Base-by-base conservation (phyloP, 2,797 vertebrate species). In the Austrolebias charrua region DNA sequence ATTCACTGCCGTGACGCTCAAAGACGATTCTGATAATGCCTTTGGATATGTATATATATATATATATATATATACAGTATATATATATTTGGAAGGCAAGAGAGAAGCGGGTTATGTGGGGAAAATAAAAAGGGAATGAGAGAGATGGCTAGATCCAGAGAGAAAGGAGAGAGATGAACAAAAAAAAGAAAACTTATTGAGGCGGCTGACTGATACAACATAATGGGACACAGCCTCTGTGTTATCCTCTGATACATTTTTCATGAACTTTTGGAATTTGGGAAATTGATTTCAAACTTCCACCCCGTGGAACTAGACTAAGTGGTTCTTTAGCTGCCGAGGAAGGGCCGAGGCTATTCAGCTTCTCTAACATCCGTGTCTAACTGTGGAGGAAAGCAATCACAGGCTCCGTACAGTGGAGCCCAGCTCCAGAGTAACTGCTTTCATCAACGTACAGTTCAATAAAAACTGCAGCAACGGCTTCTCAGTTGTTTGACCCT, bases 11-110 rank as follows among this genome's bases (percentile, higher is more conserved):
- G 47, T 54, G 40, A 73, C 79, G 72, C 75, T 66, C 46, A 86
- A 85, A 87, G 69, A 85, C 59, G 81, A 72, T 78, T 84, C 58
- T 24, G 43, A 79, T 83, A 79, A 80, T 24, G 79, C 80, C 85
- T 19, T n/a, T 73, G 74, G 82, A 81, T 84, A 79, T 69, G 59
- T 68, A 80, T 79, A 76, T 45, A 65, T 24, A 24, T 24, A 24
- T 24, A 24, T 24, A 24, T 24, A 24, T 24, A 24, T 24, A 24
- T 24, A 24, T 24, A 24, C 3, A 24, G n/a, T 24, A 24, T 24
- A 24, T 24, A 24, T 24, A 24, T 24, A 24, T 24, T 24, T 24
- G 24, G 56, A 68, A 18, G 46, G 45, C 15, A 4, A 76, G 67
- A 75, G 55, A 40, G 45, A 74, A 61, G 45, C 1, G 16, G 75